Base-by-base conservation (phyloP, 2,797 vertebrate genomes). In the Premnoplex brunnescens region DNA sequence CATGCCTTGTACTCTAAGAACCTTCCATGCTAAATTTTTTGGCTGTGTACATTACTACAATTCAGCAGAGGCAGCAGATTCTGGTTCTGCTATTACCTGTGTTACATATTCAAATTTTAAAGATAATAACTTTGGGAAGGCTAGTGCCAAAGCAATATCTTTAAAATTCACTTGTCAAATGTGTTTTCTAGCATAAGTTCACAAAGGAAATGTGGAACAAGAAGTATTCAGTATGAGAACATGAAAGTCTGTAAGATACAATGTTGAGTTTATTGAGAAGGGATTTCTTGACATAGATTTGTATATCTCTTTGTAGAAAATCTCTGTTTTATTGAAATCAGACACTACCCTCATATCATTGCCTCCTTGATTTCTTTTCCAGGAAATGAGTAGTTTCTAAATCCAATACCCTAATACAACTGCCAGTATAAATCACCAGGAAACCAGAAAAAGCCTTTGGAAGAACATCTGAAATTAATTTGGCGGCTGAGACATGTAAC, bases 371-470 rank as follows among this genome's bases (percentile, higher is more conserved):
- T 91, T 91, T 67, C 26, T 52, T 64, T 34, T 69, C 66, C 62
- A 77, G 68, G 30, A 88, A 92, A 95, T 74, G 37, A 82, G 56
- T 27, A 4, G 55, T 81, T 84, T 82, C n/a, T 74, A 76, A 43
- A 7, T 62, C 36, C 4, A 68, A n/a, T 51, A 55, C 23, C 63
- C 46, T 81, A 88, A 77, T 51, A 76, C 28, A 91, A 77, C 86
- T 95, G 49, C 37, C 72, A 84, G 51, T 71, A 46, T 91, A 95
- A 96, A 96, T 92, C 75, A 94, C 28, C 9, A 78, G 44, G 34
- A 96, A 92, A 75, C 2, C 23, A 86, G 63, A 85, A 23, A 32
- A 62, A 90, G 36, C 11, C 23, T 88, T 91, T 94, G 49, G 83
- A 96, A 92, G 46, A 91, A 37, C 10, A 88, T 52, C 28, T 89